Conservation (phyloP, 2,797 vertebrate species). For the Scarus forsteni region DNA sequence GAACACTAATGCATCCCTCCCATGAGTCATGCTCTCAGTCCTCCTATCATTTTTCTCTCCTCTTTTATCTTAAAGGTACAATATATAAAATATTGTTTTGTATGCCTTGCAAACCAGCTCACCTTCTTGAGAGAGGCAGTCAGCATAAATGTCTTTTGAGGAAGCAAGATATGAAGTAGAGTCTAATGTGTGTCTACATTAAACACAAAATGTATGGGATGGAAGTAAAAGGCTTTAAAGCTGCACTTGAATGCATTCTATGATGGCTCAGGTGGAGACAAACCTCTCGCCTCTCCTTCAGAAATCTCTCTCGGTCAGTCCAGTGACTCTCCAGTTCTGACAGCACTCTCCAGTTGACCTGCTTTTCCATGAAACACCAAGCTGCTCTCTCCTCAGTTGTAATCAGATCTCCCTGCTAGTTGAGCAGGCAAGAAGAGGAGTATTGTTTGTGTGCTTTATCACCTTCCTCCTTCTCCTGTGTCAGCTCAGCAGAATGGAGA, state of each 20-base stretch:
- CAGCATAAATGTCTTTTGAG: no score
- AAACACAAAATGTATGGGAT: no score
- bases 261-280: slow-evolving; percentile 65
- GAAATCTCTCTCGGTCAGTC: slow-evolving; percentile 70
- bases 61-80: slow-evolving; percentile 57
- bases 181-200: no score
- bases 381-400: slow-evolving; percentile 77
- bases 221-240: no score
- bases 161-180: no score
- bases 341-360: slow-evolving; percentile 76
- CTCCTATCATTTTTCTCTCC: slow-evolving; percentile 45
- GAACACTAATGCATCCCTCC: slow-evolving; percentile 64
- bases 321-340: slow-evolving; percentile 71
- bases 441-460: slow-evolving; percentile 77
- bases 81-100: no score
- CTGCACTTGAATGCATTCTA: slow-evolving; percentile 59
- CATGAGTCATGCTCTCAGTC: slow-evolving; percentile 51
- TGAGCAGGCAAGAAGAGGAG: slow-evolving; percentile 67
- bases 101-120: no score
- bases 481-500: slow-evolving; percentile 67
- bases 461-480: slow-evolving; percentile 72
- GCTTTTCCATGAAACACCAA: slow-evolving; percentile 80
- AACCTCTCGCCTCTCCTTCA: slow-evolving; percentile 58
- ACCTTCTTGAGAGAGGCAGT: no score
- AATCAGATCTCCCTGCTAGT: slow-evolving; percentile 80